These are phyloP conservation scores for Helicoverpa armigera DNA, from an alignment of 1,140 invertebrate genomes.

Conservation along the genomic window DNA sequence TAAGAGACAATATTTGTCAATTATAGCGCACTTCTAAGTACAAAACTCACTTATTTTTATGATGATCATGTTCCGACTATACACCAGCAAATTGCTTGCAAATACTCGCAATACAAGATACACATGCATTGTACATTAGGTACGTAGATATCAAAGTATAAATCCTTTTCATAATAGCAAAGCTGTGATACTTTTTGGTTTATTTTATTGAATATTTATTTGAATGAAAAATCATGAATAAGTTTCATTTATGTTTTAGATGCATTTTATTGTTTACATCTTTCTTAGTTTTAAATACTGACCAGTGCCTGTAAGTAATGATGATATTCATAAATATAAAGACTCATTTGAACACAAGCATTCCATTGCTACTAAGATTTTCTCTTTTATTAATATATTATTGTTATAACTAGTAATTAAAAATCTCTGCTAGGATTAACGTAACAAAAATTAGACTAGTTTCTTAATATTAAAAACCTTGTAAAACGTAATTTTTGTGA, in stretches of 20 bases:
- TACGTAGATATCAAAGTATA: conserved; percentile 36
- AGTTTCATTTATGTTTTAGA: conserved; percentile 41
- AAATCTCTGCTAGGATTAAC: conserved; percentile 54
- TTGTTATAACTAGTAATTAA: conserved; percentile 52
- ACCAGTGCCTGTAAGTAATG: conserved; percentile 84
- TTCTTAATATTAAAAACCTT: conserved; percentile 49
- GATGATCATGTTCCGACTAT: conserved; percentile 76
- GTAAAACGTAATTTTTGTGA: conserved; percentile 38
- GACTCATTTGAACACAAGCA: conserved; percentile 63
- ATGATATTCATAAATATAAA: conserved; percentile 81
- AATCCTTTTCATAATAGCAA: conserved; percentile 27
- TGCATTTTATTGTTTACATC: conserved; percentile 41
- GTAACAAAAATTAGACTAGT: conserved; percentile 59
- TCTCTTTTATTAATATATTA: conserved; percentile 53
- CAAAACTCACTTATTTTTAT: conserved; percentile 70
- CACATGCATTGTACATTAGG: conserved; percentile 9
- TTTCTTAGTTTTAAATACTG: conserved; percentile 48
- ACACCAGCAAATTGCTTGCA: conserved; percentile 48
- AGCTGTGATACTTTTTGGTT: conserved; percentile 52
- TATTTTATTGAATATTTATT: conserved; percentile 52
- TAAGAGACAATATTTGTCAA: conserved; percentile 63
- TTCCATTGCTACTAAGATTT: conserved; percentile 63
- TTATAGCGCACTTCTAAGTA: conserved; percentile 79
- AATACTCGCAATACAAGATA: not conserved
- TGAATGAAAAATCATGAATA: conserved; percentile 49